Evolutionary conservation across 64 coral and sea anemone species (phyloP), one percentile per base, ranked within the genome.

Genomic region (Stylophora pistillata): DNA sequence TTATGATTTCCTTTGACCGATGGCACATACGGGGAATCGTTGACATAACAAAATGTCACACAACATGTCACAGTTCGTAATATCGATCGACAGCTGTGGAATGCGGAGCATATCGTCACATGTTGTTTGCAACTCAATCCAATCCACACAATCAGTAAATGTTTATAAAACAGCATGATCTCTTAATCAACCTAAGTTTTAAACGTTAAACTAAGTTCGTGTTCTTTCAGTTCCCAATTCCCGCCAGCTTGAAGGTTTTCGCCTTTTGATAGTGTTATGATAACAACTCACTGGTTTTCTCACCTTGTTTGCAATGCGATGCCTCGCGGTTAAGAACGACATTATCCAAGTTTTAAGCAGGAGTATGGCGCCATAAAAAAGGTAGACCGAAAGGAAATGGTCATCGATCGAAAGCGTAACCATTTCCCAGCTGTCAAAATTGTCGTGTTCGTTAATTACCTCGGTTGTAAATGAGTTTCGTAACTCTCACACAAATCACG

Each of bases 311-410:
- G 62, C 10, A 30, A 82, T 63, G 18, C 78, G 78, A 33, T 64
- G 59, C 17, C 17, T 64, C 1, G 56, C 78, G 18, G 78, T 82
- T 6, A 82, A 0, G 3, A 82, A 60, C 13, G 78, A 41, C 78
- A 82, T 64, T 9, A 3, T 4, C 16, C 10, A 33, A 16, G 59
- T 82, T 63, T 82, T 82, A 4, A 82, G 58, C 78, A 65, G 0
- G 4, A 82, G 78, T 16, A 82, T 82, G 29, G 13, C 15, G 31
- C 78, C 78, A 82, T 82, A 82, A 59, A 82, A 82, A 13, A 82
- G 2, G 17, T 65, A 82, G 23, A 58, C 78, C 33, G 30, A 1
- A 17, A 82, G 58, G 58, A 82, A 82, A 21, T 30, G 58, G 34
- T 62, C 30, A 64, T 82, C 78, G 0, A 82, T 1, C 29, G 30